These are phyloP conservation scores for Dipodomys ordii DNA, from an alignment of 2,113 vertebrate genomes.

Conservation along the genomic window DNA sequence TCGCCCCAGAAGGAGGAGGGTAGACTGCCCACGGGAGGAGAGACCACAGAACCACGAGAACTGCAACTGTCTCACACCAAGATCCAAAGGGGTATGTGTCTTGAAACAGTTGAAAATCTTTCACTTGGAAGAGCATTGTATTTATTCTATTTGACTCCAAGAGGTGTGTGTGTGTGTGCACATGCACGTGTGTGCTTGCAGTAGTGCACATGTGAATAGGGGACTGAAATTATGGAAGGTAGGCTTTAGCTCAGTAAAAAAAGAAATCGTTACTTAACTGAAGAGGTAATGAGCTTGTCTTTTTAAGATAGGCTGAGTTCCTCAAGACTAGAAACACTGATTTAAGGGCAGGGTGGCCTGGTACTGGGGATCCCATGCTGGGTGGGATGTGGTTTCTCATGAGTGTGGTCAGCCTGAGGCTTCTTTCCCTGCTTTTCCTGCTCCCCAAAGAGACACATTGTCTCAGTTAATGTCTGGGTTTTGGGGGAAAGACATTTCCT, in stretches of 20 bases:
- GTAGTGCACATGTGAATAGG: not conserved
- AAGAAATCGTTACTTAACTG: not conserved
- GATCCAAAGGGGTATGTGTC: not conserved
- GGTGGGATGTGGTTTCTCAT: not conserved
- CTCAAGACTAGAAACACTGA: not conserved
- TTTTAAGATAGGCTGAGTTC: not conserved
- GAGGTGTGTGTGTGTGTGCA: not conserved
- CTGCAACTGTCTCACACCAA: not conserved
- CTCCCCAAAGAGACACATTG: not conserved
- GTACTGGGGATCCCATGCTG: not conserved
- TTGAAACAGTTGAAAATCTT: not conserved
- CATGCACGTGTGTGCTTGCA: too few species aligned
- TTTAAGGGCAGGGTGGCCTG: not conserved
- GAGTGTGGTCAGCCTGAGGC: not conserved
- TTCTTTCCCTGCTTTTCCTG: not conserved
- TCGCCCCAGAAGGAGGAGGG: not conserved
- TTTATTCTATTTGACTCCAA: not conserved
- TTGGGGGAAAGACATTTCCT: not conserved
- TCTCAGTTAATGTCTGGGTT: slow-evolving; percentile 18
- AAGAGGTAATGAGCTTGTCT: not conserved
- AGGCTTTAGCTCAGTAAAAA: not conserved
- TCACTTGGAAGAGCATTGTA: not conserved
- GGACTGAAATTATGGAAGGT: not conserved
- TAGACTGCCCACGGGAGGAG: not conserved
- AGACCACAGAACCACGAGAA: not conserved